Conservation (phyloP, 2,888 invertebrate species). For the Beris morrisii region DNA sequence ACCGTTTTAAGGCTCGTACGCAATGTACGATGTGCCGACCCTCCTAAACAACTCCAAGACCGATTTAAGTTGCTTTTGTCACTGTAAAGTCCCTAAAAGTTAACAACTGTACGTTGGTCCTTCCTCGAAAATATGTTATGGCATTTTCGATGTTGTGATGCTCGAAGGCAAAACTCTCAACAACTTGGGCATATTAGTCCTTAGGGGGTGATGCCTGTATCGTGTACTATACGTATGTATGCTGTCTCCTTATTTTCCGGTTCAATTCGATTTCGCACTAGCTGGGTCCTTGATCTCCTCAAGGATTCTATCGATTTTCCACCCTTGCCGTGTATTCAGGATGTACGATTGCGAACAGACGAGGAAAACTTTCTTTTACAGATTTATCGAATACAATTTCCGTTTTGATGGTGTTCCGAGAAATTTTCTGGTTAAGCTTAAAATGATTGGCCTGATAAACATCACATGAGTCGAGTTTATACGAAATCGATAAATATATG, state of each 20-base stretch:
- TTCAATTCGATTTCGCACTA: not conserved
- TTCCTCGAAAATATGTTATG: not conserved
- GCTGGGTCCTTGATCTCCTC: constrained; percentile 2
- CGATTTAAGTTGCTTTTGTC: no score
- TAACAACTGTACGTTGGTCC: no score
- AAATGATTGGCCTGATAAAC: no score
- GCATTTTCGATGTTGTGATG: not conserved
- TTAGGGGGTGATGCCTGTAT: not conserved
- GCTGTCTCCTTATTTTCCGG: not conserved
- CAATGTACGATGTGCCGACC: not conserved
- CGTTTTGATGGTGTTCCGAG: no score
- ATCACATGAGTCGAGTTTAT: no score
- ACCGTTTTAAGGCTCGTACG: not conserved
- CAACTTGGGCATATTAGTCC: constrained; percentile 11
- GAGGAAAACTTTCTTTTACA: no score
- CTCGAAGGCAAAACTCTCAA: not conserved
- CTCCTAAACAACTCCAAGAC: no score
- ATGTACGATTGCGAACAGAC: no score
- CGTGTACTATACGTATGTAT: not conserved
- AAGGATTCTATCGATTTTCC: constrained; percentile 12
- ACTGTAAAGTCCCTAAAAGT: no score
- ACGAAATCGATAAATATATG: no score
- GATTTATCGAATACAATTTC: no score
- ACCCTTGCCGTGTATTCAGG: not conserved
- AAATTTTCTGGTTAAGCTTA: no score